Base-by-base conservation (phyloP, 2,888 invertebrate species). In the Operophtera brumata region DNA sequence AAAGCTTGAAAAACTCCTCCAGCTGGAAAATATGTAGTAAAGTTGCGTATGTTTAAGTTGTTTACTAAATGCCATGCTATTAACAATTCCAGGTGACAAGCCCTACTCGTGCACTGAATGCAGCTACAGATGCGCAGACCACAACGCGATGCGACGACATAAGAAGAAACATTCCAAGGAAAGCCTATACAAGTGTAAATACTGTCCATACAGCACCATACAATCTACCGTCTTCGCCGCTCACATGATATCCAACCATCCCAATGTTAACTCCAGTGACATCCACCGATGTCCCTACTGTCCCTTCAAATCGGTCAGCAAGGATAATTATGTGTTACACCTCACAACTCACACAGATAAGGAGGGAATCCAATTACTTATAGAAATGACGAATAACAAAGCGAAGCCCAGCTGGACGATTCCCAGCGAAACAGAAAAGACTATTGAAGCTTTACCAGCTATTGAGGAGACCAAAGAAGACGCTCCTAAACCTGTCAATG, bases 71-170 rank as follows among this genome's bases (percentile, higher is more conserved):
- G 4, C 2, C 4, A 20, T 20, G 20, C 2, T 20, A 20, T 20
- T 20, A 20, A 20, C 20, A 20, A 20, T 20, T 20, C 4, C 20
- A 93, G 93, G 94, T 40, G 94, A 94, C 73, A 95, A 95, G 73
- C 95, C 96, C 0, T 96, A 94, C 79, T 91, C 93, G 35, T 97
- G 97, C 75, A 91, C 93, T 32, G 82, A 91, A 44, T 97, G 97
- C 78, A 86, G 88, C 4, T 96, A 95, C 77, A 86, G 92, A 36
- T 93, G 95, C 4, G 92, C 94, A 2, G 96, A 96, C 76, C 96
- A 96, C 81, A 96, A 96, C 78, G 93, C 96, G 0, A 87, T 96
- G 62, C 89, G 96, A 20, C 91, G 96, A 1, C 97, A 97, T 80
- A 94, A 94, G 68, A 93, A 94, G 82, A 90, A 92, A 9, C 96